Evolutionary conservation across 2,888 invertebrate species (phyloP).

Genomic region (Criorhina ranunculi): DNA sequence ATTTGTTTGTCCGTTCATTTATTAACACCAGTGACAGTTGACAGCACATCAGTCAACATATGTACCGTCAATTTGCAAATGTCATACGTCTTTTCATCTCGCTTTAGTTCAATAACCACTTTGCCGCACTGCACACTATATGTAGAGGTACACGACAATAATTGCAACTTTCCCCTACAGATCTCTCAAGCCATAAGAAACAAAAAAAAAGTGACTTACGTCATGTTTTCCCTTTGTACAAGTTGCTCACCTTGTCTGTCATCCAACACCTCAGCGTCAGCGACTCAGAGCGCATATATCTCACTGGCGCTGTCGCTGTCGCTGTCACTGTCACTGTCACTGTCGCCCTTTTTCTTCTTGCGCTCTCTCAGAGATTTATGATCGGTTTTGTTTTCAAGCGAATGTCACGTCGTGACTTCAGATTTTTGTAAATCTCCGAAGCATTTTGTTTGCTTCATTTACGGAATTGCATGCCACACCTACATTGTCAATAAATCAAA

Average conservation of each 20-base stretch:
- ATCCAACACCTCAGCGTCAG: conserved; percentile 46
- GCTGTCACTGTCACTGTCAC: too few relatives aligned
- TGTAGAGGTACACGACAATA: not conserved
- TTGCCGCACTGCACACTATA: conserved; percentile 3
- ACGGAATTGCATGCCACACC: conserved; percentile 72
- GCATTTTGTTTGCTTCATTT: conserved; percentile 59
- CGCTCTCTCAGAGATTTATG: conserved; percentile 46
- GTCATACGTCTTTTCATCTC: too few relatives aligned
- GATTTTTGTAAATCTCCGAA: conserved; percentile 52
- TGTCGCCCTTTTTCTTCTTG: conserved; percentile 55
- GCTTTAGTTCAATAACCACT: not conserved
- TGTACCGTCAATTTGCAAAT: too few relatives aligned
- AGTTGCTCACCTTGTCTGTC: conserved; percentile 66
- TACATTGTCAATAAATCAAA: conserved; percentile 71
- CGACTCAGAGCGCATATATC: not conserved
- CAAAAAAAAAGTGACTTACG: conserved; percentile 52
- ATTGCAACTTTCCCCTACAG: conserved; percentile 51
- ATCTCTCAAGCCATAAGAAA: not conserved
- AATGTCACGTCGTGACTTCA: conserved; percentile 73
- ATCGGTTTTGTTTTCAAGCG: conserved; percentile 47
- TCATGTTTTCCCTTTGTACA: conserved; percentile 54
- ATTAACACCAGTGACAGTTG: too few relatives aligned
- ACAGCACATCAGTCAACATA: too few relatives aligned
- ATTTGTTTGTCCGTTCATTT: too few relatives aligned
- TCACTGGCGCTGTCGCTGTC: conserved; percentile 27